Base-by-base conservation (phyloP, 2,888 invertebrate species). In the Drosophila flavopinicola region DNA sequence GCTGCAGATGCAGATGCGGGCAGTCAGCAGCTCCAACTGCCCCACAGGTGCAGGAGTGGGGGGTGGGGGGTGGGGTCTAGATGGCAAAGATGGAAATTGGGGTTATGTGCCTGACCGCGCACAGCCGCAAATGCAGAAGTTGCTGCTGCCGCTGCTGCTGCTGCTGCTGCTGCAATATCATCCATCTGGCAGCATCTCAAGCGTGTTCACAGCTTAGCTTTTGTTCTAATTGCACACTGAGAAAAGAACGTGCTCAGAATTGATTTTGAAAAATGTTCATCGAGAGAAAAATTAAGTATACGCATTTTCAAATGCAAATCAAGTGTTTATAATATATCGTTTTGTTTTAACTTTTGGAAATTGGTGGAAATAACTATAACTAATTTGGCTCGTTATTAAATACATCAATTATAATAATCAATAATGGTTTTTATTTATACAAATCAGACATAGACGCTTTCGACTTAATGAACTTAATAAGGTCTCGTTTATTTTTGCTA, bases 101-200 rank as follows among this genome's bases (percentile, higher is more conserved):
- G 79, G 79, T 79, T 86, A 85, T 75, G 64, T 70, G 78, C 76
- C 69, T 64, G 48, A 57, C 20, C 68, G 67, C 70, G 49, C 68
- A 30, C 30, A 44, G 13, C 27, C 38, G 53, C 35, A 29, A 45
- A 45, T 11, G 27, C 20, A 29, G 25, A 29, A 6, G 25, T 25
- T 17, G 30, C 33, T 42, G 20, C 49, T 42, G 53, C 25, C 27
- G n/a, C 15, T 51, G 64, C 11, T 9, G 30, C 20, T 23, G 11
- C 7, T 9, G 23, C 11, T 9, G 7, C 29, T 42, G 27, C 17
- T 57, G 53, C 75, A 57, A 52, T 69, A 68, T 49, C 61, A 70
- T 74, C 53, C 69, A 68, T 71, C 69, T 47, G 58, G 32, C 41
- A 58, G 54, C 64, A 69, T 75, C 48, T 75, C 37, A 51, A 64